Evolutionary conservation across 2,888 invertebrate genomes (phyloP), one percentile per base, ranked within the genome.

Genomic region (Epistrophella euchroma): DNA sequence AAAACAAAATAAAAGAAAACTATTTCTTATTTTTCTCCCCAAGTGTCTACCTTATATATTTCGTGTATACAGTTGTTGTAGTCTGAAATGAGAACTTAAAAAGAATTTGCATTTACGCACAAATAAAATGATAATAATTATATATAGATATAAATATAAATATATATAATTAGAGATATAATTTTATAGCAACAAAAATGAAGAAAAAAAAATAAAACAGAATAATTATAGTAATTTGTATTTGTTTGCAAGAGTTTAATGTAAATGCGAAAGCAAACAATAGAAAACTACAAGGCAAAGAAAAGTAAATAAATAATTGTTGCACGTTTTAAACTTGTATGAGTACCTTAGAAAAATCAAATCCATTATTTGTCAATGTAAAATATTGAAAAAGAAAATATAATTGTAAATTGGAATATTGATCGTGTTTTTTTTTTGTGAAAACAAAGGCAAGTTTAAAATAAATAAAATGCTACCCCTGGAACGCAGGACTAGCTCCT

Each of bases 271-370:
- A 71, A 71, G 75, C 80, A 84, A 84, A 64, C 40, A 62, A 68
- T 73, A 66, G 47, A 56, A 76, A 66, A 43, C 19, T 70, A 62
- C 68, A 56, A 56, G 37, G 56, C 70, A 47, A 25, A 47, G 15
- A 35, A 22, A 40, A 71, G 25, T 32, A 60, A 72, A 58, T 13
- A n/a, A 35, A 47, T 50, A 40, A 47, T 47, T 70, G 82, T 82
- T 86, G 82, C 86, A 86, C 86, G 73, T 77, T 86, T 78, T 74
- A 70, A 86, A 86, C 72, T 47, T 86, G 86, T 82, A n/a, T n/a
- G n/a, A n/a, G n/a, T n/a, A 86, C 86, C 86, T 86, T 86, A 86
- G 82, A 86, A 56, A 77, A 86, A 82, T 78, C 70, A 68, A 78
- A 74, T 74, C 66, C 35, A 74, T 71, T 86, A 82, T 71, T 81